Evolutionary conservation across 2,113 vertebrate genomes (phyloP).

Genomic region (Ammodytes marinus): DNA sequence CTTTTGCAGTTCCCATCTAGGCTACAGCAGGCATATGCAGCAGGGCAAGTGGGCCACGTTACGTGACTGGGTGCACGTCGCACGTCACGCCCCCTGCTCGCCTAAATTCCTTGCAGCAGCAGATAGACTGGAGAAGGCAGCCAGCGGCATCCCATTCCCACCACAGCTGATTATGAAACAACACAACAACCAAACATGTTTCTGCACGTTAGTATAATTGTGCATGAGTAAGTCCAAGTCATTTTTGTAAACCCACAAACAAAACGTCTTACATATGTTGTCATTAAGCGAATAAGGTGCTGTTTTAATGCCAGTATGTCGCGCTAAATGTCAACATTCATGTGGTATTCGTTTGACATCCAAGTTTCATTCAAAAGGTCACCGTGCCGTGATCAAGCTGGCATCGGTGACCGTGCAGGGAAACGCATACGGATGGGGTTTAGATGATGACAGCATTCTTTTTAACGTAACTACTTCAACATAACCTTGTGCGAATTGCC

Average conservation of each 20-base stretch:
- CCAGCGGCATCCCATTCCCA: constrained; percentile 12
- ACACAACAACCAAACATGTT: not conserved
- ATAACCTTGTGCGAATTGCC: not conserved
- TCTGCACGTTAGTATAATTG: not conserved
- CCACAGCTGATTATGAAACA: constrained; percentile 39
- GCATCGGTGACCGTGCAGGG: constrained; percentile 2
- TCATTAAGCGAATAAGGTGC: rapidly evolving
- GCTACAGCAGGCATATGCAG: constrained; percentile 31
- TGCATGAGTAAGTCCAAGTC: not conserved
- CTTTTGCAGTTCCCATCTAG: not conserved
- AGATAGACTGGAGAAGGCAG: constrained; percentile 4
- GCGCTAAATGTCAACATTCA: constrained; percentile 78
- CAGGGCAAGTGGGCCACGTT: constrained; percentile 3
- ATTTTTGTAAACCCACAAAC: not conserved
- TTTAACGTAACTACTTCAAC: not conserved
- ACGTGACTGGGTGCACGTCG: constrained; percentile 70
- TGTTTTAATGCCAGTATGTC: not conserved
- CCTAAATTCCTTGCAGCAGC: not conserved
- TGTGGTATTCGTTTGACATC: constrained; percentile 38
- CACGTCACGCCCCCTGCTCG: constrained; percentile 46
- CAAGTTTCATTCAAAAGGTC: constrained; percentile 54
- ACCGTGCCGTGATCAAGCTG: constrained; percentile 59
- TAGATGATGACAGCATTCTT: constrained; percentile 1
- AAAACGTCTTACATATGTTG: too few species aligned
- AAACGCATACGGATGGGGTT: not conserved